These are phyloP conservation scores for Amia ocellicauda DNA, from an alignment of 2,113 vertebrate species.

Conservation along the genomic window DNA sequence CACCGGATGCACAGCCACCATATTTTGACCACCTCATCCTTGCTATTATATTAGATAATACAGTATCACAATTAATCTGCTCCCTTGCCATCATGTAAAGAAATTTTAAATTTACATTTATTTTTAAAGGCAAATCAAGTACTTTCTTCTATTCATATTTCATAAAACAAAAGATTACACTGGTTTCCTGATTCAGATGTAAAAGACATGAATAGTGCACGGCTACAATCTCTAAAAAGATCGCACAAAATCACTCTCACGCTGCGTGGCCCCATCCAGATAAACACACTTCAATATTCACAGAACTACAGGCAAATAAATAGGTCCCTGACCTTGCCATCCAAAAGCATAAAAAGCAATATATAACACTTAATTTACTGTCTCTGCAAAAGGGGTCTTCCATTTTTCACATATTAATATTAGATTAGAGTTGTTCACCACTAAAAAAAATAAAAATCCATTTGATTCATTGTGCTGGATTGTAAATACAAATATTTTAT, in stretches of 20 bases:
- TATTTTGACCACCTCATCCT: no score
- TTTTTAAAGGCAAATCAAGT: no score
- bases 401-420: conserved; percentile 94
- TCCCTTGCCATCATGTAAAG: no score
- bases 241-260: neutral
- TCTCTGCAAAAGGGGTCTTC: conserved; percentile 75
- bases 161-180: no score
- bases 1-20: no score
- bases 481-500: conserved; percentile 79
- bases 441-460: conserved; percentile 63
- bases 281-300: conserved; percentile 24
- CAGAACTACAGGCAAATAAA: conserved; percentile 39
- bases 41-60: no score
- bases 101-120: no score
- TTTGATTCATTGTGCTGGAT: conserved; percentile 73
- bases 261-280: conserved; percentile 20
- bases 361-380: conserved; percentile 97
- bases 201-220: no score
- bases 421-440: conserved; percentile 81
- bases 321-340: conserved; percentile 46
- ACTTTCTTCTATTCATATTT: no score
- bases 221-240: no score
- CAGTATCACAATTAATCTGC: no score
- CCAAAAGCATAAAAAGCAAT: conserved; percentile 76
- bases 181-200: no score